Evolutionary conservation across 1,140 invertebrate genomes (phyloP), one percentile per base, ranked within the genome.

Genomic region (Melitaea cinxia): DNA sequence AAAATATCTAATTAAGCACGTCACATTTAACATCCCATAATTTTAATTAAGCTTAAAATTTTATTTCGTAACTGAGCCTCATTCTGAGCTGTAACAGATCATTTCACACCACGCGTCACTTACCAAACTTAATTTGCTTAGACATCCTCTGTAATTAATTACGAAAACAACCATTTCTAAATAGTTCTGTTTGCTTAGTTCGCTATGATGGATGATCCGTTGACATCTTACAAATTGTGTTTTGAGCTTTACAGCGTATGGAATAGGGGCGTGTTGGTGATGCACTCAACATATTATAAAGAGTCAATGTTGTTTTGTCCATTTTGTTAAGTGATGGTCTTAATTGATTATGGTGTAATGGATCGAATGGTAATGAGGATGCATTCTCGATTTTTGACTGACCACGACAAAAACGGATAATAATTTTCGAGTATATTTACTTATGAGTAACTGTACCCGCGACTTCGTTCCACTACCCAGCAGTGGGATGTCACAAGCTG

Each of bases 101-200:
- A 24, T 21, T 47, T 23, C 42, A 47, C 19, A 4, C 1, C 42
- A 54, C 55, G 63, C 37, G 55, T 63, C 49, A 56, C 52, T 67
- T 63, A 64, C 49, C 24, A 35, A 54, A 63, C 47, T 47, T 69
- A 64, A 69, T 64, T 69, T 69, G 56, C 62, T 71, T 61, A 64
- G 58, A 70, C 42, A 15, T 12, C 6, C 52, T 49, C 55, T 28
- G 60, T 71, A 71, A 72, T 72, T 68, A 72, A 72, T 72, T 68
- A 72, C 70, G 63, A 60, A 65, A 72, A 64, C 67, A 69, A 61
- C 47, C 50, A 72, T 67, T 68, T 47, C 60, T 68, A 68, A 72
- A 72, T 72, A 72, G 60, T 68, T 67, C 42, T 68, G 56, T 68
- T 65, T 55, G 61, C 54, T 35, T 54, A 53, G 61, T 65, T 53